A percentile compares a stretch with the other conserved stretches of the same genome.
Evolutionary conservation across 92 coral and sea anemone genomes (phyloP).

Genomic region (Porites rus): DNA sequence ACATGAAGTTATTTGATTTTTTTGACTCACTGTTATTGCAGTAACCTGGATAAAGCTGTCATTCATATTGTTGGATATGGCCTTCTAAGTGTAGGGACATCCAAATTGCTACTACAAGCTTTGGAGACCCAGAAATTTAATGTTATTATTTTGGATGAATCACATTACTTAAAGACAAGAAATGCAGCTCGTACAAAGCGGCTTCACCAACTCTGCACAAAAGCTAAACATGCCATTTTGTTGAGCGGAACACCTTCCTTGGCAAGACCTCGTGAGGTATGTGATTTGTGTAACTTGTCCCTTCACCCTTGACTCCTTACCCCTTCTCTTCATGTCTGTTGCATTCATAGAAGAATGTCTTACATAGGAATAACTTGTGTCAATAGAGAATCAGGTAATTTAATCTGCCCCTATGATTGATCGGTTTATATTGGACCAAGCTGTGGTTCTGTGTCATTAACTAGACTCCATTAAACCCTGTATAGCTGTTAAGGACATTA

Average conservation of each 20-base stretch:
- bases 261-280: slow-evolving; percentile 97
- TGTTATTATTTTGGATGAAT: slow-evolving; percentile 88
- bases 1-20: background rate
- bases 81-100: slow-evolving; percentile 69
- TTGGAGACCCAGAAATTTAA: slow-evolving; percentile 80
- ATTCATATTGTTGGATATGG: slow-evolving; percentile 93
- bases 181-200: slow-evolving; percentile 82
- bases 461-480: too few relatives aligned
- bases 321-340: too few relatives aligned
- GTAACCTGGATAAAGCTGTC: slow-evolving; percentile 79
- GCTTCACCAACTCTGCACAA: slow-evolving; percentile 81
- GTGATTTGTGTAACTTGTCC: background rate
- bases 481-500: too few relatives aligned
- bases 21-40: slow-evolving; percentile 13
- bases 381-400: too few relatives aligned
- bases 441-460: too few relatives aligned
- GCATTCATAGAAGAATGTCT: too few relatives aligned
- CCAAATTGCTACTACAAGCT: slow-evolving; percentile 78
- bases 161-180: slow-evolving; percentile 94
- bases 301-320: too few relatives aligned
- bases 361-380: too few relatives aligned
- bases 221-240: slow-evolving; percentile 78
- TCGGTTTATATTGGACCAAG: too few relatives aligned
- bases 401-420: too few relatives aligned
- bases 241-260: slow-evolving; percentile 96